phyloP scores from a whole-genome alignment of 2,113 vertebrate species.

The Ameiurus melas region DNA sequence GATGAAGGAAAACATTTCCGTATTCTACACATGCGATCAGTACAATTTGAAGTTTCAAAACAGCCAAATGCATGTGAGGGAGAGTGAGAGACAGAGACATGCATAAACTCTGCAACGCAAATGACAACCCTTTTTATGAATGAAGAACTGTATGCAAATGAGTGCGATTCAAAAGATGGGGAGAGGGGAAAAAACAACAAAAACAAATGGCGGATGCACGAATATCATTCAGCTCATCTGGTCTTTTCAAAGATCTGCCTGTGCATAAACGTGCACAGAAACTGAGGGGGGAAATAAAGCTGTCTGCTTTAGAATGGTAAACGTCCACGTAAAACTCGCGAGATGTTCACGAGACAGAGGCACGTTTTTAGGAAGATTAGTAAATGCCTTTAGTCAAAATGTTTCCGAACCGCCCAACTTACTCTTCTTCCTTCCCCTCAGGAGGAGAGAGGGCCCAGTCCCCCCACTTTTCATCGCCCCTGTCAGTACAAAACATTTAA shows the following conservation, averaged over 20 bases:
- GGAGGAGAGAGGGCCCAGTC: constrained; percentile 44
- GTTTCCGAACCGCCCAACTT: constrained; percentile 53
- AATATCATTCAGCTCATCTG: background rate
- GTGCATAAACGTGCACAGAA: background rate
- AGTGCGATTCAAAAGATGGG: constrained; percentile 65
- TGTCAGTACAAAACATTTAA: constrained; percentile 43
- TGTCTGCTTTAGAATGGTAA: background rate
- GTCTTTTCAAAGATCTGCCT: background rate
- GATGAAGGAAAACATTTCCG: background rate
- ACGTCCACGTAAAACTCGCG: background rate
- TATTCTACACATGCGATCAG: background rate
- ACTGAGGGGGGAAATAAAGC: background rate
- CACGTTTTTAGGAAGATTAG: constrained; percentile 19
- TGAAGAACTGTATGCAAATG: constrained; percentile 83
- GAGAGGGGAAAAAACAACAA: constrained; percentile 37
- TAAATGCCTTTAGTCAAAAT: constrained; percentile 52
- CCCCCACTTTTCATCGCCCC: constrained; percentile 34
- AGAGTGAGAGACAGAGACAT: background rate
- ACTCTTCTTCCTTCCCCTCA: constrained; percentile 37
- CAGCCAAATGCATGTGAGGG: background rate
- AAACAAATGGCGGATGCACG: constrained; percentile 72
- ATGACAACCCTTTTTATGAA: constrained; percentile 74
- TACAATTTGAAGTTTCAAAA: background rate
- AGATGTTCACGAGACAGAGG: background rate
- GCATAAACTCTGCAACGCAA: background rate